Evolutionary conservation across 2,888 invertebrate species (phyloP).

Genomic region (Heliconius charithonia): DNA sequence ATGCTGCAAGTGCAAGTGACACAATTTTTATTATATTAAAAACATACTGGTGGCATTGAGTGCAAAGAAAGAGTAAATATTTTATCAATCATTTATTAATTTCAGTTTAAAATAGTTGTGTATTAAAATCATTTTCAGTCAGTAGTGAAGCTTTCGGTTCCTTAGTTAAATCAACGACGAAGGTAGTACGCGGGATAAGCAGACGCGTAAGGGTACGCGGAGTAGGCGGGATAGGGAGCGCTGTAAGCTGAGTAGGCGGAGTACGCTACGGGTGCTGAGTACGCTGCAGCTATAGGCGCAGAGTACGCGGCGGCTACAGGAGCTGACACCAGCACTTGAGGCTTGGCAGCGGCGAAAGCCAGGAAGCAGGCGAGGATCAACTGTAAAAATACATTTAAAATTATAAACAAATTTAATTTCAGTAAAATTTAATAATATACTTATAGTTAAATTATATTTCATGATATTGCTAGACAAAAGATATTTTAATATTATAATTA

Average conservation of each 20-base stretch:
- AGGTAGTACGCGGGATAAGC: slow-evolving; percentile 58
- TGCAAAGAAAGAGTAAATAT: neutral
- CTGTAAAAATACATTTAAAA: slow-evolving; percentile 57
- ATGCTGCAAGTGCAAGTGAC: no score
- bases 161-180: slow-evolving; percentile 43
- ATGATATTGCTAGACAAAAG: neutral
- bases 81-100: neutral
- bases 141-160: neutral
- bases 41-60: neutral
- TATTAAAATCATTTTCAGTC: neutral
- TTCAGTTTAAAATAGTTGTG: neutral
- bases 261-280: slow-evolving; percentile 61
- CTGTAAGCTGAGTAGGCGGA: slow-evolving; percentile 59
- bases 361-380: slow-evolving; percentile 76
- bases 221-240: slow-evolving; percentile 60
- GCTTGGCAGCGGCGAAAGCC: slow-evolving; percentile 77
- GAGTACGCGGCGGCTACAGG: slow-evolving; percentile 56
- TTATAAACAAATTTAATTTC: neutral
- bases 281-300: slow-evolving; percentile 59
- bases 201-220: slow-evolving; percentile 58
- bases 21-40: no score
- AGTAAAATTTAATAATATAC: neutral
- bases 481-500: slow-evolving; percentile 9
- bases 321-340: slow-evolving; percentile 52
- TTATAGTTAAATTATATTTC: neutral